These are phyloP conservation scores for Muscicapa comitata DNA, from an alignment of 2,797 vertebrate species.

Conservation along the genomic window DNA sequence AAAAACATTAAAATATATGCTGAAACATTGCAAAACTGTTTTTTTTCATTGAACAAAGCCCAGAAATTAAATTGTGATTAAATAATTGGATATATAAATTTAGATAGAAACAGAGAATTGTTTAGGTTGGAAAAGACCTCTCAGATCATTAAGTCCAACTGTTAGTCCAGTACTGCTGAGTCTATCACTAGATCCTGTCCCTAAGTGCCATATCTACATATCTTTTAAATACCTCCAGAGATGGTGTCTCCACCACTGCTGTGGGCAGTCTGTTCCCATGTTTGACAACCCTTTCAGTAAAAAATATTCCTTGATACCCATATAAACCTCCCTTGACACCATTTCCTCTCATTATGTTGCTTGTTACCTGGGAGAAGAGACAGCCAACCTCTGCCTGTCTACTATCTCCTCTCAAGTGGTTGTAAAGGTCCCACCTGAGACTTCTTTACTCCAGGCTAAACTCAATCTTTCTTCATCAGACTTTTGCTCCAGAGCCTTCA, in stretches of 20 bases:
- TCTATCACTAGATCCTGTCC: background rate
- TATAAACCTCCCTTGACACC: background rate
- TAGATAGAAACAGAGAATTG: background rate
- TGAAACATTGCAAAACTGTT: background rate
- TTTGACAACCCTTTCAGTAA: background rate
- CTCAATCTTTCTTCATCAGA: background rate
- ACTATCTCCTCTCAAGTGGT: background rate
- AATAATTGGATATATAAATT: background rate
- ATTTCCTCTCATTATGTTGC: background rate
- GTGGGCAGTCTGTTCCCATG: background rate
- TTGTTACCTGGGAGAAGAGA: background rate
- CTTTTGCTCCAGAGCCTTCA: background rate
- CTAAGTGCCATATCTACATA: background rate
- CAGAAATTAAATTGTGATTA: background rate
- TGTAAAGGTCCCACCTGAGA: background rate
- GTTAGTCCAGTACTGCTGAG: background rate
- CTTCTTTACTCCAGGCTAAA: background rate
- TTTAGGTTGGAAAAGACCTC: background rate
- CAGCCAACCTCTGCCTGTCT: background rate
- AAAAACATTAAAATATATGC: background rate
- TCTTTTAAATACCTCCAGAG: background rate
- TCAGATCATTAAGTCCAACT: background rate
- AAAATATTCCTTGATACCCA: background rate
- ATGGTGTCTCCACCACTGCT: background rate
- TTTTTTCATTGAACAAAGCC: background rate